phyloP scores from a whole-genome alignment of 2,113 vertebrate genomes.

The Conger conger region DNA sequence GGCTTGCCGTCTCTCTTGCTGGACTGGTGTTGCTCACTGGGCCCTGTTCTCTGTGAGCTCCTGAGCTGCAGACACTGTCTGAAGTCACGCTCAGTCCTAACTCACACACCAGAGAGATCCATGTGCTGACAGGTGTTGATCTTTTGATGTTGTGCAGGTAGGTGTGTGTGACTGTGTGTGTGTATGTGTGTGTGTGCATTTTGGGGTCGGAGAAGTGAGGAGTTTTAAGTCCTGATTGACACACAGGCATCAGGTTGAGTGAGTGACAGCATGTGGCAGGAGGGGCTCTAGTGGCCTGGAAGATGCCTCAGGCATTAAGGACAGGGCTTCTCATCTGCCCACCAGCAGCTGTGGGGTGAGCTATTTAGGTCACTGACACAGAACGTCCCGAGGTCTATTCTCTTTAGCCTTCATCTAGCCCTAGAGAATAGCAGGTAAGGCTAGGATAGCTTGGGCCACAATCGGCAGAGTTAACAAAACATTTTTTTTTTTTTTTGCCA shows the following conservation, averaged over 20 bases:
- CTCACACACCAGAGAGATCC: not conserved
- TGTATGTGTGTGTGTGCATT: not conserved
- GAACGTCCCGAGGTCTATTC: not conserved
- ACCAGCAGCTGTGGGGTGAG: not conserved
- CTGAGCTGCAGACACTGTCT: not conserved
- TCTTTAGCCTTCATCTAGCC: not conserved
- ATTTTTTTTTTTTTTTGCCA: not conserved
- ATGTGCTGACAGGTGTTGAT: not conserved
- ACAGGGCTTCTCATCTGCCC: not conserved
- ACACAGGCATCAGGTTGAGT: not conserved
- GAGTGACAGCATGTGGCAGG: not conserved
- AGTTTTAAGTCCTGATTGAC: not conserved
- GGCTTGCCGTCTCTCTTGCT: not conserved
- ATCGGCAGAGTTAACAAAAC: not conserved
- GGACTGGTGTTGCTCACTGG: not conserved
- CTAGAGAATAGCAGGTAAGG: constrained; percentile 2
- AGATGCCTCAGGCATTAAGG: not conserved
- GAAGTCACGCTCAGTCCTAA: not conserved
- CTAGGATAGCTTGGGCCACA: not conserved
- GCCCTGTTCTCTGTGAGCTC: not conserved
- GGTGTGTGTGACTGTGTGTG: not conserved
- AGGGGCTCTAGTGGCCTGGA: not conserved
- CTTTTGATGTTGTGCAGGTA: not conserved
- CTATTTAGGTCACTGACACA: constrained; percentile 1
- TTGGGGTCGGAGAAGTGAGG: not conserved